Base-by-base conservation (phyloP, 2,113 vertebrate genomes). In the Microcebus ravelobensis region DNA sequence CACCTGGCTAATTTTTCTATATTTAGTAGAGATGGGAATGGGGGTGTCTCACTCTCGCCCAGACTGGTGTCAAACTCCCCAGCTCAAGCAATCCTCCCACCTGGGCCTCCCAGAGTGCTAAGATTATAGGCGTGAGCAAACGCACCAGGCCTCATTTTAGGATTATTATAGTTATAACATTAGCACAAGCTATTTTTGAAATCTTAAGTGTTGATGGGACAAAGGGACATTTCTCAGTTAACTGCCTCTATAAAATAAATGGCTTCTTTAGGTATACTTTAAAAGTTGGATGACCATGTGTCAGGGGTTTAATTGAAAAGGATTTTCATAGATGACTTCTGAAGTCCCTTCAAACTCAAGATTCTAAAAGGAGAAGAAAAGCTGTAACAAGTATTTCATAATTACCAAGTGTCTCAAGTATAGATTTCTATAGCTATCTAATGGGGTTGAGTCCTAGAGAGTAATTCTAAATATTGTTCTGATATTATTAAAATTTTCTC, bases 321-420 rank as follows among this genome's bases (percentile, higher is more conserved):
- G 3, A 86, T 82, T 85, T 95, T 88, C 82, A 92, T 18, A 77
- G 36, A 73, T 83, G 23, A 94, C 25, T 81, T 63, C 31, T 89
- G 14, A 94, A 76, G 36, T 68, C 10, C 48, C 73, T 90, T 85
- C 36, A 81, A 94, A 90, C 36, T 87, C 88, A 77, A 94, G 48
- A 90, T 71, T 93, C 55, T 71, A 96, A 87, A 95, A 96, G 8
- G 91, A 95, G 31, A 88, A 92, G 34, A 73, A 95, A 96, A 85
- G 17, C 8, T 1, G 21, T 34, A 73, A 63, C n/a, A 74, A 93
- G 34, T 91, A 74, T 61, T 94, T 82, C 18, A 42, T 14, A 90
- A 79, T 48, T 17, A 92, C 11, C 48, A 90, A 39, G 42, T 95
- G 63, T 65, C 90, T 63, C 25, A 88, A 94, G 34, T 90, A 83